Evolutionary conservation across 1,140 invertebrate genomes (phyloP).

Genomic region (Magallana angulata): DNA sequence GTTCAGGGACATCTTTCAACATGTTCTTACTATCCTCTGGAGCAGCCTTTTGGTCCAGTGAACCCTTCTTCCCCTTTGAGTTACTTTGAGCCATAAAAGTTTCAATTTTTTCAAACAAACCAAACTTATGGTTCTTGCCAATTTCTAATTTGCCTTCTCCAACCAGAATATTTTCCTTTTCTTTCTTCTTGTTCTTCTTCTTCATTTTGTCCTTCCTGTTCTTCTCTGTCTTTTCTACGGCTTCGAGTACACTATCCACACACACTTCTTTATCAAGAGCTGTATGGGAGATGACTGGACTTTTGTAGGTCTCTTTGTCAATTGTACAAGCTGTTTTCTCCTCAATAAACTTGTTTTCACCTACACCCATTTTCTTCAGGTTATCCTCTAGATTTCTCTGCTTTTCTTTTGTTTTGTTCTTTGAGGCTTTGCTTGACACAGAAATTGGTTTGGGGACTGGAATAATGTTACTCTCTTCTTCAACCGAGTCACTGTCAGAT

Average conservation of each 20-base stretch:
- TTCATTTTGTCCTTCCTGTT: conserved; percentile 48
- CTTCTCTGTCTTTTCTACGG: conserved; percentile 1
- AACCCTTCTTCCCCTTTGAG: conserved; percentile 9
- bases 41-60: conserved; percentile 27
- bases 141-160: conserved; percentile 54
- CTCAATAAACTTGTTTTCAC: conserved; percentile 4
- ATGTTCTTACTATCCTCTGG: conserved; percentile 37
- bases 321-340: background rate
- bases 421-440: conserved; percentile 2
- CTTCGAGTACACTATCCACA: conserved; percentile 11
- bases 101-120: conserved; percentile 57
- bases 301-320: conserved; percentile 7
- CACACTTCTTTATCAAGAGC: conserved; percentile 30
- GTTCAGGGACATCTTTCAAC: background rate
- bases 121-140: conserved; percentile 36
- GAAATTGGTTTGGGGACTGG: conserved; percentile 25
- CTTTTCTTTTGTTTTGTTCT: conserved; percentile 23
- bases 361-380: conserved; percentile 3
- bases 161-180: conserved; percentile 51
- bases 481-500: conserved; percentile 39
- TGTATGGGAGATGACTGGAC: conserved; percentile 11
- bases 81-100: conserved; percentile 38
- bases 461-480: background rate
- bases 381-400: conserved; percentile 6
- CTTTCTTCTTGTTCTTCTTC: conserved; percentile 52